Evolutionary conservation across 2,113 vertebrate species (phyloP), one percentile per base, ranked within the genome.

Genomic region (Cynoglossus semilaevis): DNA sequence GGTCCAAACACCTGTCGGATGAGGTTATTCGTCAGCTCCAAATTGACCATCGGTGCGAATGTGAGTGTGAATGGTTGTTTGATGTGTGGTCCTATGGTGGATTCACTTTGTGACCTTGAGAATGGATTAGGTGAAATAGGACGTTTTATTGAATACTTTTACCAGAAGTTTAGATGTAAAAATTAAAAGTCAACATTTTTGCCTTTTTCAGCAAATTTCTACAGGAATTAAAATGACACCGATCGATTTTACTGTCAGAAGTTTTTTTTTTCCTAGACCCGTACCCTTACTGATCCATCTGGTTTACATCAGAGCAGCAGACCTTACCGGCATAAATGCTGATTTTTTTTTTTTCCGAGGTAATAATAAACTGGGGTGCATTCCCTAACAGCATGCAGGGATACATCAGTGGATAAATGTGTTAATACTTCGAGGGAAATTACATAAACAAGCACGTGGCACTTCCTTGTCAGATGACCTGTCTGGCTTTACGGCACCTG

Each of bases 401-500:
- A 70, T 40, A 48, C 4, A 70, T 63, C 34, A 35, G 8, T 18
- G 41, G 40, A 72, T 52, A 50, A 54, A 76, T 70, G 67, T 58
- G 35, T 22, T 29, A 52, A 56, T 42, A 36, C 15, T 37, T 37
- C 51, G 16, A 42, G 42, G 22, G 15, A 52, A 46, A 45, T 14
- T 14, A 22, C 44, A 8, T 48, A 55, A 13, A 45, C 8, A 15
- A 36, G 42, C 1, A 12, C 48, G n/a, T 18, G 22, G 2, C 17
- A 36, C 43, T 14, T 6, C 17, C 41, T n/a, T n/a, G n/a, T n/a
- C n/a, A n/a, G n/a, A n/a, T n/a, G n/a, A n/a, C n/a, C 48, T 57
- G 41, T 42, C 41, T 2, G 2, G 9, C 46, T 79, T 56, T 15
- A 36, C 17, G 42, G 41, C 34, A 17, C 18, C 34, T 17, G 46